Conservation (phyloP, 2,113 vertebrate genomes). For the Lynx canadensis region DNA sequence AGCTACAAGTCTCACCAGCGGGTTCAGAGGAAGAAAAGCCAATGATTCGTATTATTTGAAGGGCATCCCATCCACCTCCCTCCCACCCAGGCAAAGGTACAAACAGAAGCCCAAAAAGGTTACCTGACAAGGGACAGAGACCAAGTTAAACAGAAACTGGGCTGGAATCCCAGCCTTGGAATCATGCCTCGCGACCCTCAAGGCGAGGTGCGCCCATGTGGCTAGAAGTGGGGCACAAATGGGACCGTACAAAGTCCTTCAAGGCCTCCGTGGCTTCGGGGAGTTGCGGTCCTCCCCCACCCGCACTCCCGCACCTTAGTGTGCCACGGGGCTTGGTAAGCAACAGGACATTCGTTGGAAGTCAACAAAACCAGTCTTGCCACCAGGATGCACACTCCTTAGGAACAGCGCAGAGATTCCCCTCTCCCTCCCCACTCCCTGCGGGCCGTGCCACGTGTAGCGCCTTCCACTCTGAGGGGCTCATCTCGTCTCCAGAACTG, state of each 20-base stretch:
- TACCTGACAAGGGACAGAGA: neutral
- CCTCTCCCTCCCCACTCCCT: neutral
- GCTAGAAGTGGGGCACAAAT: neutral
- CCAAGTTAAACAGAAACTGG: neutral
- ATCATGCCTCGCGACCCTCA: neutral
- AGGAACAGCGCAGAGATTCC: neutral
- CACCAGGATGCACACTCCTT: neutral
- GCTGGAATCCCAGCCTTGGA: neutral
- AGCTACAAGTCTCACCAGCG: neutral
- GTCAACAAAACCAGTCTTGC: neutral
- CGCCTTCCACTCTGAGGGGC: neutral
- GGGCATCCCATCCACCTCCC: neutral
- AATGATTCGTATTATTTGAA: neutral
- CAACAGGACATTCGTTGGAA: neutral
- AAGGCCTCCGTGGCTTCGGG: neutral
- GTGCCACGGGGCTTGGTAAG: neutral
- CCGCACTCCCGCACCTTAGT: neutral
- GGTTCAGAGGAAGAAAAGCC: neutral
- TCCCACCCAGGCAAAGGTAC: neutral
- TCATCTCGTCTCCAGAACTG: neutral
- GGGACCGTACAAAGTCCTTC: neutral
- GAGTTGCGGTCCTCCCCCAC: neutral
- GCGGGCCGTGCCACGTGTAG: fast-evolving
- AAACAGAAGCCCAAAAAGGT: neutral
- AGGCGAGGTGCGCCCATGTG: neutral